Evolutionary conservation across 2,797 vertebrate species (phyloP).

Genomic region (Sylvilagus floridanus): DNA sequence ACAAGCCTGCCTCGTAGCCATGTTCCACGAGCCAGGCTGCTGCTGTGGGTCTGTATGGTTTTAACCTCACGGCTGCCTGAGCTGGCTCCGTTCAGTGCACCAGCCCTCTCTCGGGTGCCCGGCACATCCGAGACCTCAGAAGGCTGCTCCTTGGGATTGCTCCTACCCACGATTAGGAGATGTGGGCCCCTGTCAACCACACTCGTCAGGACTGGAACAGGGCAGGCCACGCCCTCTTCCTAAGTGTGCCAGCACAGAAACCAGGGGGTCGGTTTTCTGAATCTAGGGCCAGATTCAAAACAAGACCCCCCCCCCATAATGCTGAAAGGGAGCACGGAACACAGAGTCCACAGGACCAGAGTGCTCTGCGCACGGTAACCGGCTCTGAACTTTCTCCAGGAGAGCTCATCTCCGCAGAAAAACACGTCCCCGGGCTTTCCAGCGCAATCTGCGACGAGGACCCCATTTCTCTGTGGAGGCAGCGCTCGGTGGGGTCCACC

Average conservation of each 20-base stretch:
- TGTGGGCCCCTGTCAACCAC: not conserved
- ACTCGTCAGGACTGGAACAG: not conserved
- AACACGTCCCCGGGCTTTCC: not conserved
- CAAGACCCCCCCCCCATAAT: not conserved
- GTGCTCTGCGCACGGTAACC: not conserved
- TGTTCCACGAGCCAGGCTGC: not conserved
- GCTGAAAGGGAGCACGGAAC: not conserved
- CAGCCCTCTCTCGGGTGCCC: not conserved
- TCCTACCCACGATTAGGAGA: not conserved
- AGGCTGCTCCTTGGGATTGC: not conserved
- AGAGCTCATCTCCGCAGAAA: not conserved
- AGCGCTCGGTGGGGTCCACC: not conserved
- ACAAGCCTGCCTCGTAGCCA: slow-evolving; percentile 2
- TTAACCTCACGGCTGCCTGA: not conserved
- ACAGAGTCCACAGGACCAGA: not conserved
- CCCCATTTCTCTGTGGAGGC: not conserved
- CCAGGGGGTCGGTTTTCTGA: rapidly evolving
- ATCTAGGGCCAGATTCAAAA: not conserved
- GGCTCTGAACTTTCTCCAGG: slow-evolving; percentile 60
- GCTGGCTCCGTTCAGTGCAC: not conserved
- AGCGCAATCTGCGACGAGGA: not conserved
- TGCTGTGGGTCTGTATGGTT: not conserved
- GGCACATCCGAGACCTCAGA: not conserved
- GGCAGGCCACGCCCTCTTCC: not conserved
- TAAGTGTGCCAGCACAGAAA: not conserved